phyloP scores from a whole-genome alignment of 2,797 vertebrate species.

The Pangasius mekongensis region DNA sequence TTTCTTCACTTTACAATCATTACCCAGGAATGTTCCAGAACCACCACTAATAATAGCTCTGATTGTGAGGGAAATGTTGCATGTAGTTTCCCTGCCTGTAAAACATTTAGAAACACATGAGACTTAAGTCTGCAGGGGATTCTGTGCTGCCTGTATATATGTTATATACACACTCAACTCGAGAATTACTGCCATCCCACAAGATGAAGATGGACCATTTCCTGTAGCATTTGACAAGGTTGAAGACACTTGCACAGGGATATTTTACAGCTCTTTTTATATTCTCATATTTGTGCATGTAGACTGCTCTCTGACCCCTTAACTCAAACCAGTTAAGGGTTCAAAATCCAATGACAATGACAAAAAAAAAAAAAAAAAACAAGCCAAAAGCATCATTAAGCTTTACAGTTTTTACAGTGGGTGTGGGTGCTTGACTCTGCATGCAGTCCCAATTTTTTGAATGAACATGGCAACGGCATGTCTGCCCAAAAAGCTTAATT shows the following conservation, averaged over 20 bases:
- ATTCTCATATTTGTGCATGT: neutral
- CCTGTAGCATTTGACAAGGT: neutral
- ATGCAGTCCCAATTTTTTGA: neutral
- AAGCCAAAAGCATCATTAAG: constrained; percentile 1
- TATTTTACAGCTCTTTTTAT: neutral
- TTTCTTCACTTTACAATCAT: constrained; percentile 60
- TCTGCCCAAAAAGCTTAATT: neutral
- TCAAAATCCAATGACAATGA: neutral
- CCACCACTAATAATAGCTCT: constrained; percentile 70
- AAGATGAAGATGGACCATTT: neutral
- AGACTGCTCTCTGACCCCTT: too few species aligned
- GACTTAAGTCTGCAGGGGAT: constrained; percentile 22
- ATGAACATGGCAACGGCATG: neutral
- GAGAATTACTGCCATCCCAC: neutral
- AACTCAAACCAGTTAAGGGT: neutral
- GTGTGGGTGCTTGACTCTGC: neutral
- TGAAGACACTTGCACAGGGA: neutral
- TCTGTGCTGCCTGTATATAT: constrained; percentile 5
- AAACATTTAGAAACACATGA: constrained; percentile 40
- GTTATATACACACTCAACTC: neutral
- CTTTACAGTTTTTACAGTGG: neutral
- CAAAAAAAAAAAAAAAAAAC: neutral
- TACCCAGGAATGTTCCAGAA: constrained; percentile 69
- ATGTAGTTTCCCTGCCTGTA: constrained; percentile 54
- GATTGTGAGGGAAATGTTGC: constrained; percentile 65